Evolutionary conservation across 2,113 vertebrate genomes (phyloP).

Genomic region (Trichomycterus rosablanca): DNA sequence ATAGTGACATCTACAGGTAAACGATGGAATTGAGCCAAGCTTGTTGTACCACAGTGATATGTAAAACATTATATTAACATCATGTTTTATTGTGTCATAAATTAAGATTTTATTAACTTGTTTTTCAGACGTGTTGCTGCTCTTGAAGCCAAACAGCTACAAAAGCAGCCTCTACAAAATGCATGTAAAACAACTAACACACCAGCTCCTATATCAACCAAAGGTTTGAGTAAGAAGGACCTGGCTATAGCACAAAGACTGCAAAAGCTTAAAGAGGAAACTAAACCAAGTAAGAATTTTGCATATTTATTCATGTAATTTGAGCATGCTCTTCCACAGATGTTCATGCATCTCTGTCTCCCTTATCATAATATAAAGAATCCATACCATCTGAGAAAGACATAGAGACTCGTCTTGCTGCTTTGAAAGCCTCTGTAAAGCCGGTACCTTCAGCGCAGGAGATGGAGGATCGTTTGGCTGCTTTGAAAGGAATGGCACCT

Average conservation of each 20-base stretch:
- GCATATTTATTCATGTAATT: not conserved
- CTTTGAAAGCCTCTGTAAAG: conserved; percentile 69
- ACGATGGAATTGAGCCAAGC: too few relatives aligned
- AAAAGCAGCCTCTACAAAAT: conserved; percentile 48
- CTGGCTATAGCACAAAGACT: conserved; percentile 83
- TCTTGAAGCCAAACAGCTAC: conserved; percentile 79
- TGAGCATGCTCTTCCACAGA: not conserved
- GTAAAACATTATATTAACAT: too few relatives aligned
- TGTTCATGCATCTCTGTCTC: not conserved
- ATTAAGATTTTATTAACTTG: not conserved
- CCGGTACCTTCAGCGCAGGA: conserved; percentile 75
- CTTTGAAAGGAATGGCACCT: conserved; percentile 69
- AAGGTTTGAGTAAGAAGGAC: conserved; percentile 77
- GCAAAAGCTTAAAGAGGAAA: conserved; percentile 82
- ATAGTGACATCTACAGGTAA: too few relatives aligned
- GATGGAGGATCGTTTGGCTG: conserved; percentile 84
- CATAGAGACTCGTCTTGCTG: conserved; percentile 83
- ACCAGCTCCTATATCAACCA: conserved; percentile 44
- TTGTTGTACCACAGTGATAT: too few relatives aligned
- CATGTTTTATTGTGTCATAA: too few relatives aligned
- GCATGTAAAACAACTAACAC: conserved; percentile 44
- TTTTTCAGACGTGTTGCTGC: conserved; percentile 81
- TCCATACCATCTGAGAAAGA: conserved; percentile 80
- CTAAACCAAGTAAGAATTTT: conserved; percentile 74
- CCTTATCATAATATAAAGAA: conserved; percentile 62